Percentiles rank a stretch among this genome's conserved stretches.
phyloP scores from a whole-genome alignment of 2,797 vertebrate species.

The Tenualosa ilisha region DNA sequence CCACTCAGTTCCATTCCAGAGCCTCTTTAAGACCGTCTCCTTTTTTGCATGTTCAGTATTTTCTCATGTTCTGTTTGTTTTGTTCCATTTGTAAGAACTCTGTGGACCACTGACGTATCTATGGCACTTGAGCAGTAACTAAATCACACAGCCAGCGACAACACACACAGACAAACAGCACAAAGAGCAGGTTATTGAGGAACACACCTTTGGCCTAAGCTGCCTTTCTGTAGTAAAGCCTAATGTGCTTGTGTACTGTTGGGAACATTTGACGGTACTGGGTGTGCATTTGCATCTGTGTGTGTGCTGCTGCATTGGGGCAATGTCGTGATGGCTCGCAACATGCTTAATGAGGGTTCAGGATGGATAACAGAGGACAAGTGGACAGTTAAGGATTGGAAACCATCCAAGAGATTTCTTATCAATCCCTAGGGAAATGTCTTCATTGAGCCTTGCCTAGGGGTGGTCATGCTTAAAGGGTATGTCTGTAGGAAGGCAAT shows the following conservation, averaged over 20 bases:
- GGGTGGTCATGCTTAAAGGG: background rate
- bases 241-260: constrained; percentile 5
- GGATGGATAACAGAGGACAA: background rate
- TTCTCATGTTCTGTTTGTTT: background rate
- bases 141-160: background rate
- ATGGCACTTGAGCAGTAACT: constrained; percentile 13
- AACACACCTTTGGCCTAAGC: constrained; percentile 24
- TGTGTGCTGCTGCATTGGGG: background rate
- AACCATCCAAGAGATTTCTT: background rate
- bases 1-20: background rate
- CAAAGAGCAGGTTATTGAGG: background rate
- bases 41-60: background rate
- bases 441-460: background rate
- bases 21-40: background rate
- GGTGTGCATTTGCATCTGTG: background rate
- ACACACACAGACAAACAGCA: constrained; percentile 13
- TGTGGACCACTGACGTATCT: background rate
- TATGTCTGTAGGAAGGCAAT: background rate
- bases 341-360: constrained; percentile 1
- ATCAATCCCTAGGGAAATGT: background rate
- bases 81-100: background rate
- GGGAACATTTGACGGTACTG: background rate
- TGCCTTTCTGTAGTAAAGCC: constrained; percentile 9
- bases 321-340: constrained; percentile 2
- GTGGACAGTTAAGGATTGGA: background rate